These are phyloP conservation scores for Atrina japonica DNA, from an alignment of 2,888 invertebrate genomes.

Conservation along the genomic window DNA sequence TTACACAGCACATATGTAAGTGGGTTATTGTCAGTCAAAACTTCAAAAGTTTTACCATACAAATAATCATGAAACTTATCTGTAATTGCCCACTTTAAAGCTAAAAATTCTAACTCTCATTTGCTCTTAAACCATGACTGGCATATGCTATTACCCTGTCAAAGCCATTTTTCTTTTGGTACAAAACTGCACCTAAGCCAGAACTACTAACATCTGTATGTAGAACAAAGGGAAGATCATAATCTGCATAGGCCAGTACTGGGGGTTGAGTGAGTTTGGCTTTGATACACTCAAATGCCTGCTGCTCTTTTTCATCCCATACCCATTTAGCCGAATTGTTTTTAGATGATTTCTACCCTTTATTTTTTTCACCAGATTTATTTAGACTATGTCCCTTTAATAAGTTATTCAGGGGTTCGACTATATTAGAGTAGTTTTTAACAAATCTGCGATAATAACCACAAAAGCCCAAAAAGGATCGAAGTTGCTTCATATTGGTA, in stretches of 20 bases:
- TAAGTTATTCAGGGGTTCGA: neutral
- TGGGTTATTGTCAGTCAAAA: no score
- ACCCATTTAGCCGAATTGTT: neutral
- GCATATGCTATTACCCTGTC: slow-evolving; percentile 21
- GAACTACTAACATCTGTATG: slow-evolving; percentile 14
- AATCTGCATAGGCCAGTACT: slow-evolving; percentile 12
- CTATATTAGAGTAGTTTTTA: neutral
- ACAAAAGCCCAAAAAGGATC: neutral
- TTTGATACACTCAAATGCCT: slow-evolving; percentile 11
- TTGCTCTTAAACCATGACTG: neutral
- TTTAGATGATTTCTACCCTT: no score
- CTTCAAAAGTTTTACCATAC: no score
- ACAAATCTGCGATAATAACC: neutral
- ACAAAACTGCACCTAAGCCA: slow-evolving; percentile 15
- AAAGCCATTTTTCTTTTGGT: slow-evolving; percentile 1
- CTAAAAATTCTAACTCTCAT: slow-evolving; percentile 5
- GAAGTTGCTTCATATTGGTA: slow-evolving; percentile 5
- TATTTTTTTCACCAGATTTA: neutral
- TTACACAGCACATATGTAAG: slow-evolving; percentile 38
- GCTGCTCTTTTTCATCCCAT: neutral
- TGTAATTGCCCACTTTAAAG: slow-evolving; percentile 23
- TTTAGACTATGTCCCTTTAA: slow-evolving; percentile 9
- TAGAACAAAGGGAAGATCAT: neutral
- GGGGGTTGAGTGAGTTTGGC: slow-evolving; percentile 6
- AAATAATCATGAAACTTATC: slow-evolving; percentile 18